Base-by-base conservation (phyloP, 2,888 invertebrate genomes). In the Caenorhabditis angaria region DNA sequence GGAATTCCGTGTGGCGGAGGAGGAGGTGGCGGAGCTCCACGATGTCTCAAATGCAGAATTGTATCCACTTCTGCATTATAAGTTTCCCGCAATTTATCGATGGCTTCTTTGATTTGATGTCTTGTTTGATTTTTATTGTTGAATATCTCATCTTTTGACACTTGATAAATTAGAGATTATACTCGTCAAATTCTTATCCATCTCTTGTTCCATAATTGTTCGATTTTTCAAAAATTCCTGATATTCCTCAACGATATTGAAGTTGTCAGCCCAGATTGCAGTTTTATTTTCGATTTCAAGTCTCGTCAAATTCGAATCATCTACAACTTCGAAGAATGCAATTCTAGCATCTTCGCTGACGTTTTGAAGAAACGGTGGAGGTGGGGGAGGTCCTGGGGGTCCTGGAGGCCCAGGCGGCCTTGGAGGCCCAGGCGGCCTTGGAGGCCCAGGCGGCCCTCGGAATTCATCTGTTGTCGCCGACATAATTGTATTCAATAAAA, bases 41-140 rank as follows among this genome's bases (percentile, higher is more conserved):
- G 5, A 18, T 41, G 41, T 41, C 41, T 12, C 3, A 41, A 18
- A 18, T 41, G 41, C 10, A 41, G 5, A 14, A 41, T 6, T 41
- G 14, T 41, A 12, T 41, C 41, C 18, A 41, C 41, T 41, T 41
- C 41, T 18, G n/a, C n/a, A n/a, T n/a, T n/a, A n/a, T n/a, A n/a
- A n/a, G n/a, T n/a, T n/a, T n/a, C n/a, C n/a, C n/a, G n/a, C n/a
- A n/a, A n/a, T n/a, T n/a, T n/a, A 48, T 62, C 29, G n/a, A 71
- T 57, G 5, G 51, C 57, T 18, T 62, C 25, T 1, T 47, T n/a
- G 10, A 66, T 61, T n/a, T 64, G 47, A 20, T 32, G 22, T 28
- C 57, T 58, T n/a, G 76, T 76, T 57, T 69, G 72, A 25, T 72
- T 47, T 57, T 69, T 71, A 53, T 76, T 76, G 55, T 41, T 55